phyloP scores from a whole-genome alignment of 37 sponge, comb jelly and placozoan genomes.

The Corticium candelabrum region DNA sequence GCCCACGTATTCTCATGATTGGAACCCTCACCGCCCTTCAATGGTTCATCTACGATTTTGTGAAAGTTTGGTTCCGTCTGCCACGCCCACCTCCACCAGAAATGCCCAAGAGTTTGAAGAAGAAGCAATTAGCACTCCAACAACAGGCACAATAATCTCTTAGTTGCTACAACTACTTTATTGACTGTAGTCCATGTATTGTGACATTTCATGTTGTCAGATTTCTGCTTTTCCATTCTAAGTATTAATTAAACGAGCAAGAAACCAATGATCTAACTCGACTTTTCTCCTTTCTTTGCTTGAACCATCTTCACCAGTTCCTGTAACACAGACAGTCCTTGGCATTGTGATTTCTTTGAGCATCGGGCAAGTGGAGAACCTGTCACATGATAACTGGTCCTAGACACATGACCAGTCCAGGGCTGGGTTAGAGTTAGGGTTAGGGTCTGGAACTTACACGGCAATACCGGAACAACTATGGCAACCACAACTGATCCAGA shows the following conservation, averaged over 20 bases:
- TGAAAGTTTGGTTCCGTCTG: constrained; percentile 90
- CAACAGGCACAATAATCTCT: too few species aligned
- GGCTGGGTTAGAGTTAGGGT: too few species aligned
- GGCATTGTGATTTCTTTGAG: too few species aligned
- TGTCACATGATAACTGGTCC: too few species aligned
- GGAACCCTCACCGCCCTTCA: constrained; percentile 95
- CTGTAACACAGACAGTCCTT: too few species aligned
- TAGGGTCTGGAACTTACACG: too few species aligned
- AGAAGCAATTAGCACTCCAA: constrained; percentile 52
- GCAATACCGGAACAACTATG: too few species aligned
- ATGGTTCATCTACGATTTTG: constrained; percentile 99
- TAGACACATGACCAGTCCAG: neutral
- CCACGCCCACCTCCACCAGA: constrained; percentile 98
- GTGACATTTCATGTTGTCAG: neutral
- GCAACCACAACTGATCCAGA: too few species aligned
- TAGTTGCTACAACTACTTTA: neutral
- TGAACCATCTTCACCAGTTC: constrained; percentile 49
- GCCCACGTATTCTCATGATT: constrained; percentile 93
- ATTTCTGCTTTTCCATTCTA: neutral
- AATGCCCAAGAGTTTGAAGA: constrained; percentile 96
- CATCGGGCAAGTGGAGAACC: too few species aligned
- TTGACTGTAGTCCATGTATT: neutral
- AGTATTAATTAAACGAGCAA: constrained; percentile 8
- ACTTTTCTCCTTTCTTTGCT: constrained; percentile 17
- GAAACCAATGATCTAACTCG: neutral